A percentile compares a stretch with the other conserved stretches of the same genome.
These are phyloP conservation scores for Pungitius pungitius DNA, from an alignment of 2,113 vertebrate genomes.

Conservation along the genomic window DNA sequence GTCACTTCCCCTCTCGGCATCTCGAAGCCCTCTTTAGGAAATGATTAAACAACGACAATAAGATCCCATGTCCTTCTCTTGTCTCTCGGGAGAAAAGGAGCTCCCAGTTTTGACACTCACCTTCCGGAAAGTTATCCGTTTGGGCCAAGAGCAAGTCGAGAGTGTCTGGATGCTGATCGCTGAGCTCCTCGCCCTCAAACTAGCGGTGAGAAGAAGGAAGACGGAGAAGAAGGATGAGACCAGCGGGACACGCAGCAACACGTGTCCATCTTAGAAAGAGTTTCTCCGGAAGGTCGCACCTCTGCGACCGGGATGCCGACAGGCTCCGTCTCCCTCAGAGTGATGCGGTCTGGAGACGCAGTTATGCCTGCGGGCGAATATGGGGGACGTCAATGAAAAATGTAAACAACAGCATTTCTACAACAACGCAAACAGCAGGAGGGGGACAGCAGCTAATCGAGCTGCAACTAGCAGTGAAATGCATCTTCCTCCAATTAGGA, in stretches of 20 bases:
- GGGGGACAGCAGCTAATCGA: conserved; percentile 45
- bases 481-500: conserved; percentile 32
- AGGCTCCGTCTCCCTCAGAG: conserved; percentile 79
- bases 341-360: conserved; percentile 80
- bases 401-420: background rate
- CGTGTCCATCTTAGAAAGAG: background rate
- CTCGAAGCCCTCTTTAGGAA: conserved; percentile 26
- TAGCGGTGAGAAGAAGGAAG: conserved; percentile 16
- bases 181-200: conserved; percentile 83
- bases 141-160: conserved; percentile 82
- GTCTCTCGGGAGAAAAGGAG: conserved; percentile 2
- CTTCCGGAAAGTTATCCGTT: conserved; percentile 73
- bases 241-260: background rate
- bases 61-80: background rate
- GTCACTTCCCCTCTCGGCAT: conserved; percentile 2
- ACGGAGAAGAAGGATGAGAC: background rate
- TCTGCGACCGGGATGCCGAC: conserved; percentile 68
- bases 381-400: background rate
- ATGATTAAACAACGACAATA: background rate
- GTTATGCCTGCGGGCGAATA: conserved; percentile 66
- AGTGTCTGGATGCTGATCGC: conserved; percentile 57
- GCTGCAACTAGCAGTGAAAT: too few species aligned
- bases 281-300: conserved; percentile 57
- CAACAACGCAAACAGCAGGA: background rate
- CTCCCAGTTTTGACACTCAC: conserved; percentile 45